A percentile compares a stretch with the other conserved stretches of the same genome.
Conservation (phyloP, 2,888 invertebrate species). For the Phalera bucephala region DNA sequence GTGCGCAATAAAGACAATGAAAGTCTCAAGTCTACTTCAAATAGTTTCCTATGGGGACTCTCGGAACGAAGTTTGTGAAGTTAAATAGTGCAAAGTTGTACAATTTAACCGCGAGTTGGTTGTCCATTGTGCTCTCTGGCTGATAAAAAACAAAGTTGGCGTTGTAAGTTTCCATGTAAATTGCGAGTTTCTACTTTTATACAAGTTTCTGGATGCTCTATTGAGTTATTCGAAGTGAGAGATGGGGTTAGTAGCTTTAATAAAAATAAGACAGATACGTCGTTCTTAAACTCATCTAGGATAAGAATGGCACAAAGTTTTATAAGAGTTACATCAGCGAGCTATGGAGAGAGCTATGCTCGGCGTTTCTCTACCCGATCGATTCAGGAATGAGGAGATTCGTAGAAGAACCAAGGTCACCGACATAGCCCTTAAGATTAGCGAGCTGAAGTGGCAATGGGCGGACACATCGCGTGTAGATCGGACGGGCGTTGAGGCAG, state of each 20-base stretch:
- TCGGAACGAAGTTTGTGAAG: constrained; percentile 50
- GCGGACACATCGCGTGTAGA: no score
- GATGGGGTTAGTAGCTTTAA: constrained; percentile 6
- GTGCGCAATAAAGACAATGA: constrained; percentile 48
- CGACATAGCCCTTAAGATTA: no score
- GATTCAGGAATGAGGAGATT: no score
- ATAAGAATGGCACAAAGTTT: no score
- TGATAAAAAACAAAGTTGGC: constrained; percentile 44
- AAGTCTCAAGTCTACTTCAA: constrained; percentile 32
- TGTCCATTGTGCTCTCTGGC: constrained; percentile 43
- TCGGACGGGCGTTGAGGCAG: no score
- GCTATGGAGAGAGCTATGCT: no score
- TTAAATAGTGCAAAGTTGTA: constrained; percentile 69
- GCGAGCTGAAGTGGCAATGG: no score
- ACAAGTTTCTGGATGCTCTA: neutral
- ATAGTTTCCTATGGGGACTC: constrained; percentile 48
- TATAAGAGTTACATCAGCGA: no score
- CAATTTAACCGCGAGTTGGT: constrained; percentile 60
- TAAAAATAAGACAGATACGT: constrained; percentile 8
- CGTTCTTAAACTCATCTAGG: no score
- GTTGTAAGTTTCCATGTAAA: constrained; percentile 43
- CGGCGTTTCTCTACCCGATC: no score
- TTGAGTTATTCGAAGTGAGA: no score
- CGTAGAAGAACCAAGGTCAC: no score
- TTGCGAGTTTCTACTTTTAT: constrained; percentile 29